Conservation (phyloP, 2,797 vertebrate genomes). For the Diceros bicornis region DNA sequence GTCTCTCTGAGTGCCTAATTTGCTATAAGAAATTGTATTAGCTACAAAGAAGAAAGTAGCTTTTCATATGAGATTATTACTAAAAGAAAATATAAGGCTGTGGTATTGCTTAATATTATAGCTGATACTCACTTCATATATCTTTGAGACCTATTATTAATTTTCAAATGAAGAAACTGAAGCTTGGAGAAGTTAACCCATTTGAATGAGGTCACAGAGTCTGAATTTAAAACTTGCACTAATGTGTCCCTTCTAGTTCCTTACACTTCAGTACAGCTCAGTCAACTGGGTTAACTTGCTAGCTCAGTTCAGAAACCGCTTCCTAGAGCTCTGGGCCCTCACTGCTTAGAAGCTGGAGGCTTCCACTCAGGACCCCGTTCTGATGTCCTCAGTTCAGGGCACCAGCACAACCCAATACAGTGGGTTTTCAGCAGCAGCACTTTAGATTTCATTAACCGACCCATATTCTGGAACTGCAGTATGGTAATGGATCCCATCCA, state of each 20-base stretch:
- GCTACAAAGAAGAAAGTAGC: conserved; percentile 39
- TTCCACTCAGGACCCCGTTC: neutral
- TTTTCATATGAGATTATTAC: conserved; percentile 56
- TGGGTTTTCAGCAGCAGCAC: neutral
- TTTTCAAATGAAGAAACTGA: conserved; percentile 58
- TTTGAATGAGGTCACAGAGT: conserved; percentile 13
- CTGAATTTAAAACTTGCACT: conserved; percentile 20
- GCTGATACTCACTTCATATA: neutral
- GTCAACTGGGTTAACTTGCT: neutral
- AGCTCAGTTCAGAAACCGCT: neutral
- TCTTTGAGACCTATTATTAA: conserved; percentile 8
- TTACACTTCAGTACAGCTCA: neutral
- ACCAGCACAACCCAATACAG: neutral
- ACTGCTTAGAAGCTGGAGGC: neutral
- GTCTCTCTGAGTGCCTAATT: conserved; percentile 12
- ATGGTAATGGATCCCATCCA: neutral
- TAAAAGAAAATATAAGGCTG: neutral
- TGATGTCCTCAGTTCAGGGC: neutral
- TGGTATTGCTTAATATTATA: neutral
- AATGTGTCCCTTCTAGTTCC: neutral
- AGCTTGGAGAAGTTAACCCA: neutral
- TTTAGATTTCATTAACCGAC: neutral
- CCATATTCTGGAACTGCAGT: neutral
- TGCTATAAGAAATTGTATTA: conserved; percentile 25
- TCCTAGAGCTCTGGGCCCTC: neutral